Conservation (phyloP, 2,797 vertebrate genomes). For the Cichlasoma orientale region DNA sequence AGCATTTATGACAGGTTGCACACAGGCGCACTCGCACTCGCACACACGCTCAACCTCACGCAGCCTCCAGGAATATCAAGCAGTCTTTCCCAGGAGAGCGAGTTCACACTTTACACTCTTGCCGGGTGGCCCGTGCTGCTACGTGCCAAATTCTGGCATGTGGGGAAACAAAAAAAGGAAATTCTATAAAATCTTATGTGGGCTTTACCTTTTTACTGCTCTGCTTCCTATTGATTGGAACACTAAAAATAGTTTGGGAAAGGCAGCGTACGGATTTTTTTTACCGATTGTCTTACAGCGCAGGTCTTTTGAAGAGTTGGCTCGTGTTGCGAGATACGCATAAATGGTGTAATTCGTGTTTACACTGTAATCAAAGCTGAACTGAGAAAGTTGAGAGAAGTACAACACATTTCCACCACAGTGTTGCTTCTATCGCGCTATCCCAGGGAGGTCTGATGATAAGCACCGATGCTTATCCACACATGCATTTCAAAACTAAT, state of each 20-base stretch:
- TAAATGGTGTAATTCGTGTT: conserved; percentile 41
- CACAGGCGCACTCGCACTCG: conserved; percentile 20
- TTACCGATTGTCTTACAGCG: neutral
- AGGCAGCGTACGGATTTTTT: conserved; percentile 1
- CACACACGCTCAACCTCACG: conserved; percentile 3
- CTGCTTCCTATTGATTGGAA: conserved; percentile 24
- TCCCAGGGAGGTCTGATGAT: neutral
- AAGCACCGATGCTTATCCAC: conserved; percentile 16
- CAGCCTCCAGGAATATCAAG: conserved; percentile 26
- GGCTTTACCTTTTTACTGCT: conserved; percentile 27
- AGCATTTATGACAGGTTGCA: conserved; percentile 51
- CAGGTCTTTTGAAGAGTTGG: neutral
- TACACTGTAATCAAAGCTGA: conserved; percentile 36
- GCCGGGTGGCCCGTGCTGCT: conserved; percentile 42
- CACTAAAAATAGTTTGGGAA: conserved; percentile 41
- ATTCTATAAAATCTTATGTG: conserved; percentile 47
- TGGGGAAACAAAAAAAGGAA: conserved; percentile 59
- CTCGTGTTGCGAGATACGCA: conserved; percentile 34
- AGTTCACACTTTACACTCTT: conserved; percentile 38
- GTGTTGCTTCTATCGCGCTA: neutral
- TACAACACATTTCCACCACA: neutral
- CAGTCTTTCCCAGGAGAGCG: conserved; percentile 22
- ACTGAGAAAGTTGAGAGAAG: conserved; percentile 26
- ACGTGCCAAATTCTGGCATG: conserved; percentile 33
- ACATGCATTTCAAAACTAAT: neutral